phyloP scores from a whole-genome alignment of 2,113 vertebrate genomes.

The Cariama cristata region DNA sequence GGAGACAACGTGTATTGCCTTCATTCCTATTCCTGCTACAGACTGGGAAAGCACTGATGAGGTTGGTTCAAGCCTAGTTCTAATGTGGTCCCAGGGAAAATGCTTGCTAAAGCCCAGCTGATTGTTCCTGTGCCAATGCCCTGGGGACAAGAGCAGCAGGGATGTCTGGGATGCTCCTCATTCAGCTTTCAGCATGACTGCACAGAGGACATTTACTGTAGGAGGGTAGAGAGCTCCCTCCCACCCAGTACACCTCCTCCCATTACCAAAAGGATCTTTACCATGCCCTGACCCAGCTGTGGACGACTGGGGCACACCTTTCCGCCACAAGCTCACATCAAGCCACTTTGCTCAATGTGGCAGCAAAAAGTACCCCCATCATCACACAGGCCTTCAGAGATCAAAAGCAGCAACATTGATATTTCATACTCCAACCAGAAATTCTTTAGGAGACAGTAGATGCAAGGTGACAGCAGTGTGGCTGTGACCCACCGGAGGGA shows the following conservation, averaged over 20 bases:
- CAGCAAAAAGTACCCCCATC: background rate
- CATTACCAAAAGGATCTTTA: background rate
- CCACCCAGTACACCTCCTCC: background rate
- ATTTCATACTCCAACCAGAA: background rate
- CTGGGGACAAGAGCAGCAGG: background rate
- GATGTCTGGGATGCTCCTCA: background rate
- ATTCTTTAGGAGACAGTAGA: background rate
- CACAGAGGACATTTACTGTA: background rate
- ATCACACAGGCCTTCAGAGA: background rate
- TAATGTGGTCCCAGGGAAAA: background rate
- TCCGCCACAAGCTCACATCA: background rate
- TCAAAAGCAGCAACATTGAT: background rate
- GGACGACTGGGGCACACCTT: background rate
- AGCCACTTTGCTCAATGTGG: background rate
- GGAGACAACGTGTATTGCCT: background rate
- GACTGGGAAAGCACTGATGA: background rate
- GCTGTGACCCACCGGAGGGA: accelerated
- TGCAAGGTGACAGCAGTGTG: background rate
- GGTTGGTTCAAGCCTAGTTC: background rate
- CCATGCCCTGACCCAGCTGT: background rate
- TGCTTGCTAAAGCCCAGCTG: background rate
- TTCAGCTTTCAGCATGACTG: background rate
- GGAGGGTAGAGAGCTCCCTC: background rate
- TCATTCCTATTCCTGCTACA: background rate
- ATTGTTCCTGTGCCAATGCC: background rate